Conservation (phyloP, 2,113 vertebrate species). For the Labrus mixtus region DNA sequence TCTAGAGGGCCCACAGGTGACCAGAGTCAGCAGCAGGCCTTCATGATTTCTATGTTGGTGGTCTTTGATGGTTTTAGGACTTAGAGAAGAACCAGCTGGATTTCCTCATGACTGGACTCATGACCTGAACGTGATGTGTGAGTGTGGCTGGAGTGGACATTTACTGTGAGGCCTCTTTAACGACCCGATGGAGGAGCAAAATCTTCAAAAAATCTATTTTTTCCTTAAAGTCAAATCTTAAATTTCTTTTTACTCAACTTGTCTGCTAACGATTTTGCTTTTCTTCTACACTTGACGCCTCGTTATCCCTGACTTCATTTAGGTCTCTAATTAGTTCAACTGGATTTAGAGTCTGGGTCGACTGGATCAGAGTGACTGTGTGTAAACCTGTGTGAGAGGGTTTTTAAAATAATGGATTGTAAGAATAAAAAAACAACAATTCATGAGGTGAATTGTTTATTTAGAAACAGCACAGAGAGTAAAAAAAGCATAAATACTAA, state of each 20-base stretch:
- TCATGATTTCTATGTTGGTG: too few species aligned
- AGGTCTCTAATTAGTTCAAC: neutral
- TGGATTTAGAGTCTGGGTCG: too few species aligned
- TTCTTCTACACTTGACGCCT: neutral
- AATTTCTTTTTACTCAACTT: too few species aligned
- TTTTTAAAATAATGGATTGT: slow-evolving; percentile 11
- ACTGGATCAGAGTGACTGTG: too few species aligned
- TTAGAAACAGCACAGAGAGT: slow-evolving; percentile 62
- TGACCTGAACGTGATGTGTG: neutral
- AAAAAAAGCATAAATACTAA: slow-evolving; percentile 42
- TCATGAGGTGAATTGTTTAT: slow-evolving; percentile 80
- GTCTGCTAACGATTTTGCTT: too few species aligned
- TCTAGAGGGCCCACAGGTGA: too few species aligned
- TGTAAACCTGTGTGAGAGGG: too few species aligned
- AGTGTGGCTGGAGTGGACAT: too few species aligned
- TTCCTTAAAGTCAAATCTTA: too few species aligned
- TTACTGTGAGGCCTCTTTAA: too few species aligned
- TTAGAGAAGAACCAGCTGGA: neutral
- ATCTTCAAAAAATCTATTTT: too few species aligned
- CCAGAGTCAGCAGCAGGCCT: neutral
- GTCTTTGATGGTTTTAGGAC: neutral
- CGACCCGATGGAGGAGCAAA: too few species aligned
- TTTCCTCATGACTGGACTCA: neutral
- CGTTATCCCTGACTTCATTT: neutral
- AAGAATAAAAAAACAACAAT: slow-evolving; percentile 67